Base-by-base conservation (phyloP, 2,888 invertebrate genomes). In the Drosophila macrothrix region DNA sequence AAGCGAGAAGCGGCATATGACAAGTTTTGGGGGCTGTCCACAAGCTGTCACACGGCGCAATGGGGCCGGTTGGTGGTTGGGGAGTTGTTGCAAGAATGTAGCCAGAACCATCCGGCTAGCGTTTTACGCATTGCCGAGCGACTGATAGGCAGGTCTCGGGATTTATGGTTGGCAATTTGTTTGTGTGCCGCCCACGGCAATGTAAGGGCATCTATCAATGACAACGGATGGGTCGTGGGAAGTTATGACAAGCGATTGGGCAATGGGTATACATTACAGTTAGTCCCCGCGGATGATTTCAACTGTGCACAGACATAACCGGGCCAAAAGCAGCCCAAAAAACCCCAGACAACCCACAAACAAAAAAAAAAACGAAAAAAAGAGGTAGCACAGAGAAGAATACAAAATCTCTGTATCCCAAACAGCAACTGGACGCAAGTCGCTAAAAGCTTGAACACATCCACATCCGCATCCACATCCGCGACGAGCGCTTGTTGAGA, bases 161-260 rank as follows among this genome's bases (percentile, higher is more conserved):
- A 87, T 88, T 87, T 90, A 87, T 87, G 89, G 82, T 67, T 80
- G 72, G 82, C 86, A 83, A 87, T 87, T 87, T 87, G 90, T 88
- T 60, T 64, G 82, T 55, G 63, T 49, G 54, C 37, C 58, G 63
- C 66, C 72, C 63, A 54, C 63, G 72, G 62, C 80, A 37, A 65
- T 58, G 61, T 39, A 29, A 50, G 41, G 37, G 19, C 58, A 76
- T 70, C 70, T 73, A 75, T 67, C 67, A 76, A 58, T 58, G 61
- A 52, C 75, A 78, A 9, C 59, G 12, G 12, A 14, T 54, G 41
- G 49, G 65, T 41, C 52, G 12, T 16, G 60, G 35, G 1, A 60
- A 54, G 61, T 85, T 85, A 79, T 82, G 86, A 90, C 88, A 85
- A 71, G 67, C 71, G 76, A 86, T 74, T 73, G 73, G 58, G 60